Evolutionary conservation across 2,113 vertebrate species (phyloP).

Genomic region (Hippocampus mohnikei): DNA sequence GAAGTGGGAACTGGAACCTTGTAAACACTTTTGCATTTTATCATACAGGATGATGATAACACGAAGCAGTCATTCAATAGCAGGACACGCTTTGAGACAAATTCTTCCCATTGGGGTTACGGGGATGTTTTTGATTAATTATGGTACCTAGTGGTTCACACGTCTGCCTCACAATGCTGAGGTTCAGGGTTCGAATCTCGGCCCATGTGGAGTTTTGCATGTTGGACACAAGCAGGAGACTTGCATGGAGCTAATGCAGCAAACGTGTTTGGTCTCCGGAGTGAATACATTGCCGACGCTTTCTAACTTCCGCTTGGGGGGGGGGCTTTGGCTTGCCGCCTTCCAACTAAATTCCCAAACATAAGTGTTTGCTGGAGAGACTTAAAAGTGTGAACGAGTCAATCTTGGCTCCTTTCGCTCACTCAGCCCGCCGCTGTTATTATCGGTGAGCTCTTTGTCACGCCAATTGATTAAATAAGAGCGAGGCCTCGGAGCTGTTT

Average conservation of each 20-base stretch:
- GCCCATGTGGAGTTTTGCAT: too few species aligned
- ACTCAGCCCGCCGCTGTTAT: constrained; percentile 32
- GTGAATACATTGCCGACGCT: not conserved
- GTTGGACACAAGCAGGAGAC: too few species aligned
- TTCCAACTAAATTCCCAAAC: constrained; percentile 19
- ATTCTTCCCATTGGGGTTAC: too few species aligned
- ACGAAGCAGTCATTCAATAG: not conserved
- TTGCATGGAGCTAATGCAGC: not conserved
- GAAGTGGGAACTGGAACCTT: not conserved
- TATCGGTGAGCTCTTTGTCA: constrained; percentile 45
- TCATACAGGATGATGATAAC: not conserved
- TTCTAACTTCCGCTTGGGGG: constrained; percentile 4
- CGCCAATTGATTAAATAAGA: constrained; percentile 40
- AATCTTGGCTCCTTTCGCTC: constrained; percentile 24
- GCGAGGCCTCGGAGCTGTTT: constrained; percentile 16
- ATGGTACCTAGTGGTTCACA: too few species aligned
- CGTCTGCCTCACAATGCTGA: too few species aligned
- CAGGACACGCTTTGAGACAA: too few species aligned
- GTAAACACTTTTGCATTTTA: not conserved
- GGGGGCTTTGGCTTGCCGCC: constrained; percentile 20
- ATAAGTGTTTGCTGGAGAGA: constrained; percentile 28
- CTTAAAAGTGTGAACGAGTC: constrained; percentile 30
- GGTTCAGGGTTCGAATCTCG: too few species aligned
- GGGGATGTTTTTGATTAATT: not conserved
- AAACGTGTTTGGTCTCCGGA: not conserved